Evolutionary conservation across 2,888 invertebrate species (phyloP), one percentile per base, ranked within the genome.

Genomic region (Amiota minor): DNA sequence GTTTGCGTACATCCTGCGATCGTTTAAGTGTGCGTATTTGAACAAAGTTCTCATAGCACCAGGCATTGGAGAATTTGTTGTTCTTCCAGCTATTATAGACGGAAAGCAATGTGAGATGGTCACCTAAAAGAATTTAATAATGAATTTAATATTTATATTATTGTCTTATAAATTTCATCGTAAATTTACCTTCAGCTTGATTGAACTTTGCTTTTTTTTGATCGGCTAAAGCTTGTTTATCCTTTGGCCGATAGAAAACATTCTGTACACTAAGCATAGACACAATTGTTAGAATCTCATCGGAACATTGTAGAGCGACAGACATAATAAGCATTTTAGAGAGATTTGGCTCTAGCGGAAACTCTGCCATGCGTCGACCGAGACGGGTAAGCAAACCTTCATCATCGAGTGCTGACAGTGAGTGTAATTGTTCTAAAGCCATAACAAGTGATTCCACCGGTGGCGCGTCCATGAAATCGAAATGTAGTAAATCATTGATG

Each of bases 391-490:
- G 91, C 59, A 96, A 91, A 12, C 99, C 97, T 89, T 97, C 97
- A 76, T 98, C 96, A 88, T 99, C 99, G 12, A 99, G 91, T 0
- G 99, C 99, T 53, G 97, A 97, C 3, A 99, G 92, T 8, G 98
- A 98, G 90, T 99, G 98, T 77, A 99, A 91, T 82, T 98, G 97
- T 86, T 99, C 98, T 80, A 99, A 91, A 16, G 99, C 99, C 94
- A 98, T 98, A 75, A 99, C 97, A 79, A 99, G 92, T 0, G 98
- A 97, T 91, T 99, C 98, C 20, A 98, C 97, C 0, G 99, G 98
- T 35, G 99, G 99, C 0, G 99, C 97, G 90, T 99, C 99, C 99
- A 99, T 99, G 91, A 99, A 99, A 91, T 99, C 99, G 89, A 99
- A 99, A 88, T 98, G 96, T 23, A 99, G 91, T 71, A 99, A 91